These are phyloP conservation scores for Pipistrellus nathusii DNA, from an alignment of 2,797 vertebrate genomes.

Conservation along the genomic window DNA sequence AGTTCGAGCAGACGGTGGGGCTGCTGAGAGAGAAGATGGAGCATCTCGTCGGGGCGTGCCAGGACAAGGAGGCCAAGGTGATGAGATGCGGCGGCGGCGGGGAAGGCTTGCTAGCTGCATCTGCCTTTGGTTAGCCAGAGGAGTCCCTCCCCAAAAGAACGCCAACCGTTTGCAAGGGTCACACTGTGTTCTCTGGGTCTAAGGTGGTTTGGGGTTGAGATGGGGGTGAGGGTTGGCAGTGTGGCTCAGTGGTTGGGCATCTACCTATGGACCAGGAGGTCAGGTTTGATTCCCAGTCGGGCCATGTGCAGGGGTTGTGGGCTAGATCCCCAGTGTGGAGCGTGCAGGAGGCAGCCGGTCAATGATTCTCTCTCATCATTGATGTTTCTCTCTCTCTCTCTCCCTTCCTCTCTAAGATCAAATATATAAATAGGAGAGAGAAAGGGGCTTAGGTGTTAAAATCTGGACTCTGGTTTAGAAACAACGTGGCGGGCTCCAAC, in stretches of 20 bases:
- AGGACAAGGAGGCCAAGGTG: slow-evolving; percentile 88
- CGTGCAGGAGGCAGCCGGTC: no score
- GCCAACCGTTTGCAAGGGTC: not conserved
- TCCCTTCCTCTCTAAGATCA: no score
- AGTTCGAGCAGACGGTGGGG: slow-evolving; percentile 56
- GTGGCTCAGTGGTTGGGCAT: no score
- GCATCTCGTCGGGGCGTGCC: slow-evolving; percentile 86
- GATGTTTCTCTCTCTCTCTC: no score
- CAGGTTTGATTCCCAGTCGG: no score
- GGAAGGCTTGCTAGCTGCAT: not conserved
- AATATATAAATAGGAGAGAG: not conserved
- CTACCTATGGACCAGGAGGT: no score
- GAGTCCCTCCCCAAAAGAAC: not conserved
- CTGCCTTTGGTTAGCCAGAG: not conserved
- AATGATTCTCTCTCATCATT: no score
- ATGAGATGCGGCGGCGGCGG: slow-evolving; percentile 63
- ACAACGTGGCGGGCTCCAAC: not conserved
- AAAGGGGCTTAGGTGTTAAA: not conserved
- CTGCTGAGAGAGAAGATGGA: slow-evolving; percentile 86
- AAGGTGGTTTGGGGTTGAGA: not conserved
- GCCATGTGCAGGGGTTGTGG: no score
- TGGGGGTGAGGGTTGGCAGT: not conserved
- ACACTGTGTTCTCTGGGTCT: not conserved
- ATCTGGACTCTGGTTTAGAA: not conserved
- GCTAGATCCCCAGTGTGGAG: no score